Conservation (phyloP, 2,797 vertebrate genomes). For the Myripristis murdjan region DNA sequence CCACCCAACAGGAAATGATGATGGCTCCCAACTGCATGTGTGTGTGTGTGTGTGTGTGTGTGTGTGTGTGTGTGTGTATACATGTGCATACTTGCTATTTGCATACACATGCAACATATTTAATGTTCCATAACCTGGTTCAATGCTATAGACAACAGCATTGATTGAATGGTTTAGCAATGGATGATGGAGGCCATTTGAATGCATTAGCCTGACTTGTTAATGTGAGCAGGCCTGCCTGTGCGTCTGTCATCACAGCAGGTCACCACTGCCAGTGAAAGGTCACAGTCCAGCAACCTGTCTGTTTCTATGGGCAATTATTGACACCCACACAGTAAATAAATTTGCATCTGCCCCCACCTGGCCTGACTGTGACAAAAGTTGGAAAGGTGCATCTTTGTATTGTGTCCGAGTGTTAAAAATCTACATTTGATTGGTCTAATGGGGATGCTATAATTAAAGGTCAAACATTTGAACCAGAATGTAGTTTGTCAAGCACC, state of each 20-base stretch:
- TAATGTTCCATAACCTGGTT: neutral
- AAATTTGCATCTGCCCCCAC: too few species aligned
- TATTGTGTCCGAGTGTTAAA: too few species aligned
- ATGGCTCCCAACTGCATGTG: neutral
- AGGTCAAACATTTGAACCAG: too few species aligned
- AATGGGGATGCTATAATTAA: too few species aligned
- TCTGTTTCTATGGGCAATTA: too few species aligned
- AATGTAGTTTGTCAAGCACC: too few species aligned
- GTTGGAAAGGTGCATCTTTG: neutral
- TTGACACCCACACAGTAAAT: too few species aligned
- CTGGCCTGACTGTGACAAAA: neutral
- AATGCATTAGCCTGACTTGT: constrained; percentile 22
- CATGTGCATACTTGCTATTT: neutral
- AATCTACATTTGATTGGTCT: too few species aligned
- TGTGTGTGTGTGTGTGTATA: neutral
- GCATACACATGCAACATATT: too few species aligned
- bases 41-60: neutral
- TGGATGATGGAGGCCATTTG: constrained; percentile 20
- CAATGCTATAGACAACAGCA: too few species aligned
- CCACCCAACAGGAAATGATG: neutral
- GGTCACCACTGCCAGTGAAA: constrained; percentile 20
- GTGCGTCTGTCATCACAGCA: constrained; percentile 1
- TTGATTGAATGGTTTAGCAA: constrained; percentile 3
- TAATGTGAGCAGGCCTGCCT: neutral
- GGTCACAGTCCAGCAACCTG: neutral